These are phyloP conservation scores for Dipodomys merriami DNA, from an alignment of 2,113 vertebrate genomes.

Conservation along the genomic window DNA sequence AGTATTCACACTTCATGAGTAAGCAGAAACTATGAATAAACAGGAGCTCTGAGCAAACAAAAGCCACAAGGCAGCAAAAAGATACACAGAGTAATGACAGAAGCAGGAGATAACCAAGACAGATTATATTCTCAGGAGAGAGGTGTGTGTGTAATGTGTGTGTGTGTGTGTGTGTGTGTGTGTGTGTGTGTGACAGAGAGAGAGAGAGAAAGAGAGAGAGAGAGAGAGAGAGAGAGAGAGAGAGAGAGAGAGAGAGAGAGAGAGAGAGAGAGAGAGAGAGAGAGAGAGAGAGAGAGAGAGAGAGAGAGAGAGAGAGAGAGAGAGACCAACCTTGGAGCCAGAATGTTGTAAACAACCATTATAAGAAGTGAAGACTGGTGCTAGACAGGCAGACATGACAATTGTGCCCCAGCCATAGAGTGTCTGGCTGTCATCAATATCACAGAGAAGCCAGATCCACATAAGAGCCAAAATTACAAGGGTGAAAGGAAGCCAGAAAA, in stretches of 20 bases:
- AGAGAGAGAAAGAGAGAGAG: too few species aligned
- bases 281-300: too few species aligned
- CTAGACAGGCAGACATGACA: not conserved
- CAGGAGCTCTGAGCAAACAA: constrained; percentile 59
- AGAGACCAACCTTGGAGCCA: not conserved
- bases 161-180: too few species aligned
- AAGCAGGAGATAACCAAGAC: not conserved
- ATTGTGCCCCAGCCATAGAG: not conserved
- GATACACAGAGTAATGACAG: not conserved
- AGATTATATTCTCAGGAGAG: not conserved
- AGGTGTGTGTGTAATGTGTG: not conserved
- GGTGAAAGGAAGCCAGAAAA: constrained; percentile 35
- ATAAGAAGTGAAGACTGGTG: not conserved
- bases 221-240: too few species aligned
- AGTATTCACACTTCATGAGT: constrained; percentile 49
- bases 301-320: too few species aligned
- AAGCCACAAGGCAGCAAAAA: constrained; percentile 22
- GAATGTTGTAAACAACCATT: not conserved
- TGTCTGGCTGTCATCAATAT: not conserved
- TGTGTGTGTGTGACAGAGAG: too few species aligned
- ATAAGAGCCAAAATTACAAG: not conserved
- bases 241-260: too few species aligned
- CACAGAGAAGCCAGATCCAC: not conserved
- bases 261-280: too few species aligned
- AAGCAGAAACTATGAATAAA: constrained; percentile 54